These are phyloP conservation scores for Camarhynchus parvulus DNA, from an alignment of 2,113 vertebrate species.

Conservation along the genomic window DNA sequence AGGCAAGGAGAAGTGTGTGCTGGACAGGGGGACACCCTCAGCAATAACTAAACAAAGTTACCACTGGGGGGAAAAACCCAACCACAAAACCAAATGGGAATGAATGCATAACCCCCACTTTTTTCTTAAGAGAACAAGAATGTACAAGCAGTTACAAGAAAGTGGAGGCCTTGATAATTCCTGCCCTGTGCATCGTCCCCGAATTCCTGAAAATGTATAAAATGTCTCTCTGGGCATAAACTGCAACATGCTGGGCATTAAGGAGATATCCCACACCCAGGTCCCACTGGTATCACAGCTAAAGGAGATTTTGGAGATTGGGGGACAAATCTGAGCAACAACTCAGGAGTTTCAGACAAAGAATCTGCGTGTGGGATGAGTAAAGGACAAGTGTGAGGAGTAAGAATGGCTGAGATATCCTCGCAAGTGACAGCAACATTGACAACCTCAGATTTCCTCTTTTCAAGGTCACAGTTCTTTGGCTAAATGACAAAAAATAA, in stretches of 20 bases:
- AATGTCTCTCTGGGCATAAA: neutral
- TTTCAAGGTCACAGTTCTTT: neutral
- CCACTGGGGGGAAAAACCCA: accelerated
- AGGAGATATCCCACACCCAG: neutral
- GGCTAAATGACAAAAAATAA: neutral
- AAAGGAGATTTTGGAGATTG: neutral
- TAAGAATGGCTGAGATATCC: neutral
- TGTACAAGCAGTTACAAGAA: neutral
- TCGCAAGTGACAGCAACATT: neutral
- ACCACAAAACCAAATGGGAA: neutral
- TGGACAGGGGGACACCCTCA: neutral
- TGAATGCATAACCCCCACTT: neutral
- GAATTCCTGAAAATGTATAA: neutral
- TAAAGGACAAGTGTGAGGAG: neutral
- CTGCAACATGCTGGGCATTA: neutral
- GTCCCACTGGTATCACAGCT: neutral
- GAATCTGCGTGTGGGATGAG: neutral
- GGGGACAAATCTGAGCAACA: neutral
- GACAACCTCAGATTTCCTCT: neutral
- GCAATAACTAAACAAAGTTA: neutral
- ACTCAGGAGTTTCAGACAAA: neutral
- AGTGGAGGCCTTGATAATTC: neutral
- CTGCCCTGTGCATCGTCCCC: neutral
- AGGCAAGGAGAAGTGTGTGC: neutral
- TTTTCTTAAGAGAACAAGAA: neutral